A percentile compares a stretch with the other conserved stretches of the same genome.
phyloP scores from a whole-genome alignment of 2,888 invertebrate species.

The Anoplius nigerrimus region DNA sequence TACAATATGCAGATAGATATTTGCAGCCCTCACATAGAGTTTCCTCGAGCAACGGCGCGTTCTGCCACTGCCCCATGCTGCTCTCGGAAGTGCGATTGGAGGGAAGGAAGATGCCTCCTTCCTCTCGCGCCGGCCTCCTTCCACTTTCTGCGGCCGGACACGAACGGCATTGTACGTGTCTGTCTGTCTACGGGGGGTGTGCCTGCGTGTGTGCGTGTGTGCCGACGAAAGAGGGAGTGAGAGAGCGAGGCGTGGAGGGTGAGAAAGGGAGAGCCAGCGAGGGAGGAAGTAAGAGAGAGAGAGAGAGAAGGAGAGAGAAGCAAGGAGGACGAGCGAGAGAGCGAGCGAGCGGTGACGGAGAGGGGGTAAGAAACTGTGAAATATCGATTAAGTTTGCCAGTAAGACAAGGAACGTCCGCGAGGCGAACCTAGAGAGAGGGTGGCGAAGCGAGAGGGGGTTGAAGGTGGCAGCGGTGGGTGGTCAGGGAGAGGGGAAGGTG shows the following conservation, averaged over 20 bases:
- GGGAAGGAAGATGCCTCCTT: slow-evolving; percentile 67
- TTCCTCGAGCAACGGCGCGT: slow-evolving; percentile 45
- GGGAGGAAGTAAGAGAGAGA: slow-evolving; percentile 15
- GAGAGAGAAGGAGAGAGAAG: slow-evolving; percentile 32
- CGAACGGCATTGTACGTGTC: slow-evolving; percentile 40
- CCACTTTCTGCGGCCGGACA: slow-evolving; percentile 68
- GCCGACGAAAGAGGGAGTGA: slow-evolving; percentile 63
- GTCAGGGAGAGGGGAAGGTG: slow-evolving; percentile 72
- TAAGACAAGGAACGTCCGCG: slow-evolving; percentile 75
- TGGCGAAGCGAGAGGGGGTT: slow-evolving; percentile 33
- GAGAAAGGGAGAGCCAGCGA: not conserved
- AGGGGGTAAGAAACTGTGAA: slow-evolving; percentile 76
- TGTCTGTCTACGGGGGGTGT: too few relatives aligned
- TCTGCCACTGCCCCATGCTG: slow-evolving; percentile 52
- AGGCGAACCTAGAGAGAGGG: slow-evolving; percentile 58
- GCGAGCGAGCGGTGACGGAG: slow-evolving; percentile 50
- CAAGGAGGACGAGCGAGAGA: slow-evolving; percentile 18
- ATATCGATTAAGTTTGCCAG: slow-evolving; percentile 76
- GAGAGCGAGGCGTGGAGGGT: slow-evolving; percentile 39
- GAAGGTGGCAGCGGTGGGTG: slow-evolving; percentile 60
- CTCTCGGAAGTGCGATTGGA: slow-evolving; percentile 67
- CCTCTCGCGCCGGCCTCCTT: slow-evolving; percentile 37
- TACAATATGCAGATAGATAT: slow-evolving; percentile 72
- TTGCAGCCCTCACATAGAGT: slow-evolving; percentile 64
- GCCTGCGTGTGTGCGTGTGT: slow-evolving; percentile 32